Evolutionary conservation across 2,888 invertebrate genomes (phyloP), one percentile per base, ranked within the genome.

Genomic region (Drosophila conformis): DNA sequence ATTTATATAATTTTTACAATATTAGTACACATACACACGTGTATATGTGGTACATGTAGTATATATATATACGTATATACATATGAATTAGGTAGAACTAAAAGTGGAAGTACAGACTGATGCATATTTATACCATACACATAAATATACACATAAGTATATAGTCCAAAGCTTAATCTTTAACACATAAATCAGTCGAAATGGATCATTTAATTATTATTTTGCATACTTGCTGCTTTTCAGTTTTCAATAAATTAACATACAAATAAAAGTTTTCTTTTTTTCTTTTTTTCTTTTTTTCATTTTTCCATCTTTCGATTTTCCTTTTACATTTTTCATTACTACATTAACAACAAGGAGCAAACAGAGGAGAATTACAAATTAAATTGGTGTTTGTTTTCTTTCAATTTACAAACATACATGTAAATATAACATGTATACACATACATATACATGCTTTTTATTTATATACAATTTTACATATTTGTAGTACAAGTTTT

Each of bases 101-200:
- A 70, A 58, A 56, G 54, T 68, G 71, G 52, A 68, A 57, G 42
- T 53, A 68, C 46, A 68, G 65, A 65, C 73, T 52, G 66, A 59
- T 60, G 72, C 49, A 27, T 40, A 33, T 21, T 35, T 15, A 29
- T 31, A 21, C 21, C 29, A 57, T 36, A 61, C 33, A 73, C 29
- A 49, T 36, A 62, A 46, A 38, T 56, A 76, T 51, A 60, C 57
- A 68, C 49, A 73, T 69, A 66, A 46, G 53, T 73, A 73, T 58
- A 52, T 65, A 65, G 70, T 69, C 70, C 70, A 53, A 59, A 61
- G 65, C 73, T 83, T 83, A 74, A 82, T 80, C 74, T 78, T 86
- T 86, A 86, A 86, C 83, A 83, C 78, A 83, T 83, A 75, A 86
- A 80, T 83, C 83, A 83, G 83, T 83, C 86, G 63, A 81, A 79